Evolutionary conservation across 1,140 invertebrate genomes (phyloP), one percentile per base, ranked within the genome.

Genomic region (Saccostrea cuccullata): DNA sequence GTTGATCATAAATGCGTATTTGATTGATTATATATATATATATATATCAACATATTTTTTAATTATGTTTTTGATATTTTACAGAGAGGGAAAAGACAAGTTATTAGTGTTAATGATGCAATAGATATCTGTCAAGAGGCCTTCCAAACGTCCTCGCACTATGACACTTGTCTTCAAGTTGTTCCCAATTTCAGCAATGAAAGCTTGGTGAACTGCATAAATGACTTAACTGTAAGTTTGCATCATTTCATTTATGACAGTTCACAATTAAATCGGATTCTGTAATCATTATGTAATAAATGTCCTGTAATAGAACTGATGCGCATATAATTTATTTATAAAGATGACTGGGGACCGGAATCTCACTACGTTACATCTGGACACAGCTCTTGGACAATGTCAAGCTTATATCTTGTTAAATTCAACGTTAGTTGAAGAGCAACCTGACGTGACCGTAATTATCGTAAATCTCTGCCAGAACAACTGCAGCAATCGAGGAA

Each of bases 151-250:
- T 73, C 70, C 15, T 26, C 70, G 26, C 30, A 30, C 23, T 73
- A 73, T 26, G 70, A 30, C 8, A 30, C 70, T 12, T 73, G 70
- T 15, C 70, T 73, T 15, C 70, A 73, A 73, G 30, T 73, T 9
- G 23, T 73, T 26, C 70, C 70, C 8, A 73, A 73, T 17, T 73
- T 73, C 26, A 73, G 26, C 70, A 73, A 73, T 30, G 70, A 73
- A 11, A 73, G 26, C 15, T 13, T 73, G 13, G 23, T 73, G 26
- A 73, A 73, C 70, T 73, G 70, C 70, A 73, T 73, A 30, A 73
- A 36, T 30, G 70, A 73, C 9, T 26, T 73, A 26, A 12, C 30
- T 73, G 70, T 73, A 73, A 73, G 26, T 73, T 3, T 20, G n/a
- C n/a, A 64, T 64, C 15, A 6, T 6, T 20, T n/a, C 15, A 64